These are phyloP conservation scores for Bufo gargarizans DNA, from an alignment of 2,113 vertebrate genomes.

Conservation along the genomic window DNA sequence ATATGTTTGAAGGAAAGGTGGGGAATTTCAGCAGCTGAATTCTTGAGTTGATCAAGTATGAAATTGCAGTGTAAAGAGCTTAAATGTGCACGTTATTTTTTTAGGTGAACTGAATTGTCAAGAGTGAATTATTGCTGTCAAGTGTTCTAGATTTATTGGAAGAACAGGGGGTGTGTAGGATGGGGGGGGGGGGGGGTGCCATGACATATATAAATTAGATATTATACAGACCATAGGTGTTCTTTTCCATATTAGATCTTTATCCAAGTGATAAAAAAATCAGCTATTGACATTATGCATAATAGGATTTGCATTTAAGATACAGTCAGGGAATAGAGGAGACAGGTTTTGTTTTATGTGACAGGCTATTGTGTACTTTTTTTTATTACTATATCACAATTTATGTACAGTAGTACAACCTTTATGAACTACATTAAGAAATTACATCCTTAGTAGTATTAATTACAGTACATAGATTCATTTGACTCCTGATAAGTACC, in stretches of 20 bases:
- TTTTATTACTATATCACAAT: background rate
- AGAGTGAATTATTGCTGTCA: background rate
- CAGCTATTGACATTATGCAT: background rate
- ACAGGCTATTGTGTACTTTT: background rate
- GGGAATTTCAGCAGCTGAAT: constrained; percentile 1
- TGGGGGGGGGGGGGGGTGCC: too few relatives aligned
- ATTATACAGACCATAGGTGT: background rate
- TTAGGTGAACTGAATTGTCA: background rate
- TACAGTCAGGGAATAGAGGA: background rate
- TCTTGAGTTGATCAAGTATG: constrained; percentile 3
- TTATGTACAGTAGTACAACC: background rate
- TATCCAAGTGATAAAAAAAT: background rate
- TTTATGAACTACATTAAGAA: background rate
- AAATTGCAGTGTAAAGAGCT: constrained; percentile 33
- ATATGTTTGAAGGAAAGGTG: background rate
- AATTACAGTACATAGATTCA: too few relatives aligned
- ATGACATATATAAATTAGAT: background rate
- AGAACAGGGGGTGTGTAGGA: background rate
- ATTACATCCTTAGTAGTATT: too few relatives aligned
- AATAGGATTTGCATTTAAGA: background rate
- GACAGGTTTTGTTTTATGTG: background rate
- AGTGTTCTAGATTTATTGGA: background rate
- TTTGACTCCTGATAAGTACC: too few relatives aligned
- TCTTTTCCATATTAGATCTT: background rate
- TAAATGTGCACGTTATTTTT: background rate